These are phyloP conservation scores for Anarhynchus alexandrinus DNA, from an alignment of 2,113 vertebrate genomes.

Conservation along the genomic window DNA sequence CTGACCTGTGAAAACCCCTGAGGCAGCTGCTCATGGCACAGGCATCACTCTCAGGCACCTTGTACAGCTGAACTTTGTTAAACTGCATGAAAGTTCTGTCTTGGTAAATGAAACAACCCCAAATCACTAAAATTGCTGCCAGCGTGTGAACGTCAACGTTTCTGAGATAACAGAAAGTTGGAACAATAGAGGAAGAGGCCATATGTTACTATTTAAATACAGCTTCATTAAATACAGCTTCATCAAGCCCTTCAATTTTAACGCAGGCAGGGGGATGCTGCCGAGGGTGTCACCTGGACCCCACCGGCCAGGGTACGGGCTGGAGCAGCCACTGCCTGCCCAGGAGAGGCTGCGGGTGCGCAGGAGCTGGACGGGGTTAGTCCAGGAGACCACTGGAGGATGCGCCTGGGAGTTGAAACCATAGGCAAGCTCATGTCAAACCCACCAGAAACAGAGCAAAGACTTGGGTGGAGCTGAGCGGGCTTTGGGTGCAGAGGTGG, in stretches of 20 bases:
- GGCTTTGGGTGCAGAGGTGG: neutral
- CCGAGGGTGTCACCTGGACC: neutral
- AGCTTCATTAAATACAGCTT: neutral
- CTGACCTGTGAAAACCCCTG: neutral
- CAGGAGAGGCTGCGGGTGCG: neutral
- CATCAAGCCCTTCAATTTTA: neutral
- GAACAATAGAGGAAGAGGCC: slow-evolving; percentile 2
- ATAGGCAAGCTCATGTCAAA: neutral
- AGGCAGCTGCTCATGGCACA: neutral
- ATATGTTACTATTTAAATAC: neutral
- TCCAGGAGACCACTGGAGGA: neutral
- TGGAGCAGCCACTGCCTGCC: accelerated
- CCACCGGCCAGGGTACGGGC: accelerated
- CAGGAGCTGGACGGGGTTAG: too few relatives aligned
- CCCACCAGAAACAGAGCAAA: neutral
- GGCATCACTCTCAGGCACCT: neutral
- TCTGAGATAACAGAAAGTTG: slow-evolving; percentile 37
- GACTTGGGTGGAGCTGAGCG: neutral
- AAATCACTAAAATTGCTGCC: neutral
- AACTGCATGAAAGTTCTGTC: slow-evolving; percentile 18
- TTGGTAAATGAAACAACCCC: neutral
- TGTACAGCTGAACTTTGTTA: neutral
- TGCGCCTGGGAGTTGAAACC: neutral
- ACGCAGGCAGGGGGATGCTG: neutral
- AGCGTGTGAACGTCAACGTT: neutral